A percentile compares a stretch with the other conserved stretches of the same genome.
Conservation (phyloP, 1,140 invertebrate species). For the Arion vulgaris region DNA sequence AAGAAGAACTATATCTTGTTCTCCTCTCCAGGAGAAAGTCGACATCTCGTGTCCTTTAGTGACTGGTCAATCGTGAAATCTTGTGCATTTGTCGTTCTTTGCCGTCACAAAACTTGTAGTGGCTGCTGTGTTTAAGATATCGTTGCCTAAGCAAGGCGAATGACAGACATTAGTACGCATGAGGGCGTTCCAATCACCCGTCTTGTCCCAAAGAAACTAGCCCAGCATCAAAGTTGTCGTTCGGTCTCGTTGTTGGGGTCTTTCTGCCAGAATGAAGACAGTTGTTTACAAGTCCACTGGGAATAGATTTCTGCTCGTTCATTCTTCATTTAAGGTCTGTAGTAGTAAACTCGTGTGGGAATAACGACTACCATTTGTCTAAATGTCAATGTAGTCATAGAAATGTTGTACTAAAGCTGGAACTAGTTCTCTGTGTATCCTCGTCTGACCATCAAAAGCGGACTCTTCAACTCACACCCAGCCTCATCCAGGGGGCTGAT, state of each 20-base stretch:
- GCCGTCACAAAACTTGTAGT: background rate
- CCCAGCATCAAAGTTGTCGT: background rate
- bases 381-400: too few relatives aligned
- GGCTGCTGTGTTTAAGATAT: background rate
- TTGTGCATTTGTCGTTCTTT: background rate
- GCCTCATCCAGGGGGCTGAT: too few relatives aligned
- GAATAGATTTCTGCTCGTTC: background rate
- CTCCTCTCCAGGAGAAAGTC: background rate
- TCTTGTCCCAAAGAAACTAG: background rate
- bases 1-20: background rate
- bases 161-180: background rate
- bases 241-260: background rate
- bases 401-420: too few relatives aligned
- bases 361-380: too few relatives aligned
- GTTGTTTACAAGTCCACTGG: constrained; percentile 9
- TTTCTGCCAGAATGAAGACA: background rate
- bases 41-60: background rate
- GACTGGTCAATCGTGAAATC: constrained; percentile 6
- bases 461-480: too few relatives aligned
- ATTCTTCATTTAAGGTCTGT: background rate
- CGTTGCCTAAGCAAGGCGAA: background rate
- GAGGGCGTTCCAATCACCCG: background rate
- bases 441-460: too few relatives aligned
- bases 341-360: too few relatives aligned
- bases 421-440: too few relatives aligned